These are phyloP conservation scores for Pangasius krempfi DNA, from an alignment of 2,797 vertebrate genomes.

Conservation along the genomic window DNA sequence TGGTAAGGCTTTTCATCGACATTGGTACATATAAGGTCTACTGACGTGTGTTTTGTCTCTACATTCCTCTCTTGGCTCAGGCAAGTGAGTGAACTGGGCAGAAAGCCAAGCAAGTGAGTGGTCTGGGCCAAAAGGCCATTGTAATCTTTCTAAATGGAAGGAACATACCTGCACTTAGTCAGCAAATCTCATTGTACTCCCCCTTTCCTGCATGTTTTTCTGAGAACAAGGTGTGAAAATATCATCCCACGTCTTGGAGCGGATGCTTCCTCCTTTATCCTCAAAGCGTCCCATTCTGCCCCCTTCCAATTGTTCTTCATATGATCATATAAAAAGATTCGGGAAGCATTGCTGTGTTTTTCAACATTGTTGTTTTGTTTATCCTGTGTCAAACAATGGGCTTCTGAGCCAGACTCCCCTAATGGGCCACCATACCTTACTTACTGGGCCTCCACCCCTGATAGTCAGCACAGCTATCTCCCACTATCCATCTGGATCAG, in stretches of 20 bases:
- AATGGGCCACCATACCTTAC: slow-evolving; percentile 72
- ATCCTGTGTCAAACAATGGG: slow-evolving; percentile 81
- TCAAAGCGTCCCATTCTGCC: slow-evolving; percentile 76
- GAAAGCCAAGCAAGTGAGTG: slow-evolving; percentile 70
- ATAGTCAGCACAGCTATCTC: slow-evolving; percentile 77
- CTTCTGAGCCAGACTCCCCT: slow-evolving; percentile 79
- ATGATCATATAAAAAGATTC: slow-evolving; percentile 82
- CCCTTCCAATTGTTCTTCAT: slow-evolving; percentile 77
- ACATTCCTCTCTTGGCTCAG: slow-evolving; percentile 76
- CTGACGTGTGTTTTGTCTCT: slow-evolving; percentile 66
- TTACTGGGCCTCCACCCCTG: slow-evolving; percentile 71
- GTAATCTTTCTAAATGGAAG: slow-evolving; percentile 77
- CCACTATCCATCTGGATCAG: slow-evolving; percentile 78
- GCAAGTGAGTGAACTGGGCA: slow-evolving; percentile 61
- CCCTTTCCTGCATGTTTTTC: slow-evolving; percentile 72
- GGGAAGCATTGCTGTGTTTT: slow-evolving; percentile 74
- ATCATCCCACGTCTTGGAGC: slow-evolving; percentile 76
- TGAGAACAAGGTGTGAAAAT: slow-evolving; percentile 79
- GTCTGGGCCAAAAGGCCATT: slow-evolving; percentile 75
- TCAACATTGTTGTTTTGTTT: slow-evolving; percentile 79
- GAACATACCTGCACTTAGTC: slow-evolving; percentile 72
- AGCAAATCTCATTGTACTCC: slow-evolving; percentile 75
- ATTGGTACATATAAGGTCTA: slow-evolving; percentile 44
- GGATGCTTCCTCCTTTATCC: slow-evolving; percentile 76
- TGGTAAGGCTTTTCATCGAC: neutral